A percentile compares a stretch with the other conserved stretches of the same genome.
Evolutionary conservation across 2,113 vertebrate species (phyloP).

Genomic region (Tylochromis polylepis): DNA sequence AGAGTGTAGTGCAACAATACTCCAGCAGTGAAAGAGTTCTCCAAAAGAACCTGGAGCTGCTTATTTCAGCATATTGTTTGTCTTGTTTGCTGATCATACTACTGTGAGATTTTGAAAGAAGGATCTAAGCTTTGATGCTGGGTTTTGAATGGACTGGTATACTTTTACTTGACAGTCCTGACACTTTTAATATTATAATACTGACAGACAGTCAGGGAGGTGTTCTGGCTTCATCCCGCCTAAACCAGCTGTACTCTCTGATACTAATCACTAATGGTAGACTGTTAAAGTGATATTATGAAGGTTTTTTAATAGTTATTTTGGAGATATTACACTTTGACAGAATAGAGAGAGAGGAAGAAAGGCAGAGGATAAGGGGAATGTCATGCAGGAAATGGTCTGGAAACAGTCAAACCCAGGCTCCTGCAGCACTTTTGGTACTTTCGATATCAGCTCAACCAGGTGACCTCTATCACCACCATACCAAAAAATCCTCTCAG

Average conservation of each 20-base stretch:
- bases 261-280: too few relatives aligned
- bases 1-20: neutral
- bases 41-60: neutral
- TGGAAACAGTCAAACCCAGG: too few relatives aligned
- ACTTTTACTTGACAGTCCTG: neutral
- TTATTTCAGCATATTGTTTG: neutral
- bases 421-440: rapidly evolving
- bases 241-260: neutral
- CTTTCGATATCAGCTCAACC: rapidly evolving
- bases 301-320: neutral
- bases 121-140: neutral
- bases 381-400: rapidly evolving
- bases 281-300: too few relatives aligned
- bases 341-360: rapidly evolving
- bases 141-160: neutral
- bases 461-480: rapidly evolving
- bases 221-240: neutral
- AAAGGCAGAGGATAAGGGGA: rapidly evolving
- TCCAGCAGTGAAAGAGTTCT: neutral
- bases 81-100: neutral
- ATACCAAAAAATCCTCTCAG: rapidly evolving
- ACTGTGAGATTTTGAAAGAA: rapidly evolving
- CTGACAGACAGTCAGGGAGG: neutral
- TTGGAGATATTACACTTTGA: rapidly evolving
- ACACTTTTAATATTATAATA: neutral